These are phyloP conservation scores for Chouioia cunea DNA, from an alignment of 2,888 invertebrate species.

Conservation along the genomic window DNA sequence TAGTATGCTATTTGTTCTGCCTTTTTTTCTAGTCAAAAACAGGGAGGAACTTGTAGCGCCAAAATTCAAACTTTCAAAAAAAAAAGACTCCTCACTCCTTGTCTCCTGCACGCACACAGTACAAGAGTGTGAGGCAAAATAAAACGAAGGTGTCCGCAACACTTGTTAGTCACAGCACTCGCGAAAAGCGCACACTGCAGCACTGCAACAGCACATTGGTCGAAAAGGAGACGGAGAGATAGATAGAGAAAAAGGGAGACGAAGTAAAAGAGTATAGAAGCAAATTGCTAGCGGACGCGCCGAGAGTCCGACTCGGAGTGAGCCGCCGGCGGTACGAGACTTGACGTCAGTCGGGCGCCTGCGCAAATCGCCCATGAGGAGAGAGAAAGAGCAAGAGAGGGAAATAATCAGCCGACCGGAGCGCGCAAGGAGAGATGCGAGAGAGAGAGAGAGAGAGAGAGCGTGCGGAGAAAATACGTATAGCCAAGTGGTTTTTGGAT, in stretches of 20 bases:
- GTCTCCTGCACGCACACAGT: too few species aligned
- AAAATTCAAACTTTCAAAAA: conserved; percentile 13
- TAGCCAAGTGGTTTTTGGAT: too few species aligned
- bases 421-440: not conserved
- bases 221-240: not conserved
- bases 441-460: not conserved
- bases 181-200: conserved; percentile 1
- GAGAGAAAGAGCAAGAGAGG: not conserved
- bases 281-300: conserved; percentile 54
- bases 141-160: too few species aligned
- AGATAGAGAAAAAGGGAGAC: conserved; percentile 1
- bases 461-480: too few species aligned
- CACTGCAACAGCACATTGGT: conserved; percentile 2
- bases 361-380: conserved; percentile 36
- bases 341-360: conserved; percentile 47
- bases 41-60: not conserved
- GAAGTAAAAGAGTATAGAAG: conserved; percentile 3
- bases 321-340: conserved; percentile 44
- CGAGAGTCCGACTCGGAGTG: conserved; percentile 60
- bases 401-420: not conserved
- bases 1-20: too few species aligned
- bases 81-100: too few species aligned
- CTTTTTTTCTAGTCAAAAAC: too few species aligned
- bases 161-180: not conserved
- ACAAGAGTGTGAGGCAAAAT: too few species aligned